Conservation (phyloP, 2,113 vertebrate genomes). For the Platysteira castanea region DNA sequence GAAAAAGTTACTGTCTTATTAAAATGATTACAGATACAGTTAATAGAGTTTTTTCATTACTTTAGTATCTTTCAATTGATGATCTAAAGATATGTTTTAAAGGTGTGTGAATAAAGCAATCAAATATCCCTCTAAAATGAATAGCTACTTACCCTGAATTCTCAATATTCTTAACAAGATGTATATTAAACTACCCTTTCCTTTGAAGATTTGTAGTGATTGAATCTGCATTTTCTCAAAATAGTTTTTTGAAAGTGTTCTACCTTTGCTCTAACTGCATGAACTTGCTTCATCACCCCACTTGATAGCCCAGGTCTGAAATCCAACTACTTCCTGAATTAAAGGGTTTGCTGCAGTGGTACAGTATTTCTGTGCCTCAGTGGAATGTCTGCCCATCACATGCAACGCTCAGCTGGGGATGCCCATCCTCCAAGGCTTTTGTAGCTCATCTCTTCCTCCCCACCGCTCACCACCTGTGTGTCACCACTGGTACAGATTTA, state of each 20-base stretch:
- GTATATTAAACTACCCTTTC: background rate
- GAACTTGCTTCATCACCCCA: background rate
- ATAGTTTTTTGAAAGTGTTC: background rate
- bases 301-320: background rate
- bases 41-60: background rate
- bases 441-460: background rate
- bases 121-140: background rate
- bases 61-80: background rate
- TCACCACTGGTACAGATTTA: background rate
- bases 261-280: background rate
- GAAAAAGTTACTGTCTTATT: background rate
- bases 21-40: background rate
- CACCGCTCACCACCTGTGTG: fast-evolving
- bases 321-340: background rate
- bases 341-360: background rate
- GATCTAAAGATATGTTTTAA: background rate
- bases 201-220: background rate
- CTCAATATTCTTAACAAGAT: background rate
- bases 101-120: background rate
- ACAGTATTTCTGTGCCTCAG: background rate
- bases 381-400: background rate
- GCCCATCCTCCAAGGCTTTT: background rate
- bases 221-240: background rate
- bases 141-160: background rate
- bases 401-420: background rate